Evolutionary conservation across 2,888 invertebrate genomes (phyloP).

Genomic region (Papilio gigon): DNA sequence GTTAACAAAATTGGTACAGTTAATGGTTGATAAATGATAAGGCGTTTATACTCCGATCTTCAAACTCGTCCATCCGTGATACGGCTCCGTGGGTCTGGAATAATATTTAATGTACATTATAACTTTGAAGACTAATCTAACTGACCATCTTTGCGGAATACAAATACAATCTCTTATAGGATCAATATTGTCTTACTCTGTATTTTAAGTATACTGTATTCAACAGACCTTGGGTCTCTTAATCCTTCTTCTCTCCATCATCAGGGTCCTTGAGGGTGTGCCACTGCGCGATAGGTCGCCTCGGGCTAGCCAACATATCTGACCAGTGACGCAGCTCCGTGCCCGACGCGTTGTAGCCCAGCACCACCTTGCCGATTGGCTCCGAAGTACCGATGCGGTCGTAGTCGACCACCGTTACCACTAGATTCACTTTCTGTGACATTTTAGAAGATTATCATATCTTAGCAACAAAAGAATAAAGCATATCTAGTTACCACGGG

Average conservation of each 20-base stretch:
- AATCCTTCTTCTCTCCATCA: slow-evolving; percentile 94
- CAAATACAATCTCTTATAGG: too few species aligned
- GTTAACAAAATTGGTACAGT: slow-evolving; percentile 34
- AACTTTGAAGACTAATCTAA: neutral
- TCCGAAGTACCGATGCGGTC: slow-evolving; percentile 99
- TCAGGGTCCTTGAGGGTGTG: slow-evolving; percentile 99
- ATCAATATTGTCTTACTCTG: neutral
- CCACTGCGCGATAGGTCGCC: slow-evolving; percentile 99
- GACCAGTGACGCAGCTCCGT: slow-evolving; percentile 99
- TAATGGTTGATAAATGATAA: slow-evolving; percentile 39
- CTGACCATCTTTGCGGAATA: neutral
- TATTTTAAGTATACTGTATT: neutral
- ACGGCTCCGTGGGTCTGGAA: slow-evolving; percentile 40
- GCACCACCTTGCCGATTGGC: slow-evolving; percentile 98
- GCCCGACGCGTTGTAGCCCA: slow-evolving; percentile 98
- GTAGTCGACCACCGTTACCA: slow-evolving; percentile 99
- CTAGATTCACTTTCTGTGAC: slow-evolving; percentile 98
- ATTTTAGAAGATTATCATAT: slow-evolving; percentile 49
- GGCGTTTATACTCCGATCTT: slow-evolving; percentile 40
- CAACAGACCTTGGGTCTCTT: slow-evolving; percentile 63
- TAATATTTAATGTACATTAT: slow-evolving; percentile 17
- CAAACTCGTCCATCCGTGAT: slow-evolving; percentile 13
- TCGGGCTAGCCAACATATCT: slow-evolving; percentile 99
- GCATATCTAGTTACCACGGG: neutral
- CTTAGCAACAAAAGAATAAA: neutral